phyloP scores from a whole-genome alignment of 2,113 vertebrate species.

The Ageneiosus marmoratus region DNA sequence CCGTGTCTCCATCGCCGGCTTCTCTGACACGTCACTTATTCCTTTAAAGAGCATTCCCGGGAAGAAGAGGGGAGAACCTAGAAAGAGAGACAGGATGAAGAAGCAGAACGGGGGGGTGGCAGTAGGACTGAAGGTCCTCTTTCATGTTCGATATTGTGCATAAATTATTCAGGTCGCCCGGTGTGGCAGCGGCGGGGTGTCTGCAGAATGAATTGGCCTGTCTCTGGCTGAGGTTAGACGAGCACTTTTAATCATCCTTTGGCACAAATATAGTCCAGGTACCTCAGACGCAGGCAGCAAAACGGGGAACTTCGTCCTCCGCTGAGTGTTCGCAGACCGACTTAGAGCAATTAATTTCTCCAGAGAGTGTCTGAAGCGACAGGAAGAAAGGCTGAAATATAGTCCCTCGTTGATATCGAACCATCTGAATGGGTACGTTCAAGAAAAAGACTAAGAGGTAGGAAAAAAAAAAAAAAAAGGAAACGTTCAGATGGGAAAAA shows the following conservation, averaged over 20 bases:
- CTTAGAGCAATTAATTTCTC: constrained; percentile 48
- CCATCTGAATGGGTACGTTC: constrained; percentile 38
- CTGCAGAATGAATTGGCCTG: constrained; percentile 79
- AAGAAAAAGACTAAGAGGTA: neutral
- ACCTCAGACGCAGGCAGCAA: constrained; percentile 40
- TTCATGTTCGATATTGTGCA: constrained; percentile 81
- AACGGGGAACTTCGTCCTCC: constrained; percentile 46
- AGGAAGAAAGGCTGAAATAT: constrained; percentile 55
- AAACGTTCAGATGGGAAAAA: neutral
- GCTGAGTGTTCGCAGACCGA: constrained; percentile 37
- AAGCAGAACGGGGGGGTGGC: constrained; percentile 43
- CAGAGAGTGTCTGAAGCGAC: constrained; percentile 44
- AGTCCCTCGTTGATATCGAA: constrained; percentile 49
- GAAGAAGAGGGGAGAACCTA: neutral
- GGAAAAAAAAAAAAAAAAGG: too few species aligned
- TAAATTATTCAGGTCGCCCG: constrained; percentile 78
- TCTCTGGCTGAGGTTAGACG: constrained; percentile 74
- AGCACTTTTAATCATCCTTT: constrained; percentile 77
- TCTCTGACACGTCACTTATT: constrained; percentile 32
- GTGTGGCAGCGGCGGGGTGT: constrained; percentile 69
- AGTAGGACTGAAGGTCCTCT: constrained; percentile 72
- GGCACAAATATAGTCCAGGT: constrained; percentile 75
- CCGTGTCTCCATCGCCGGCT: constrained; percentile 25
- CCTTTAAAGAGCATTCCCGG: constrained; percentile 30
- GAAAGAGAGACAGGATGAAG: constrained; percentile 56